Percentiles rank a stretch among this genome's conserved stretches.
Evolutionary conservation across 2,888 invertebrate genomes (phyloP).

Genomic region (Lasioglossum malachurum): DNA sequence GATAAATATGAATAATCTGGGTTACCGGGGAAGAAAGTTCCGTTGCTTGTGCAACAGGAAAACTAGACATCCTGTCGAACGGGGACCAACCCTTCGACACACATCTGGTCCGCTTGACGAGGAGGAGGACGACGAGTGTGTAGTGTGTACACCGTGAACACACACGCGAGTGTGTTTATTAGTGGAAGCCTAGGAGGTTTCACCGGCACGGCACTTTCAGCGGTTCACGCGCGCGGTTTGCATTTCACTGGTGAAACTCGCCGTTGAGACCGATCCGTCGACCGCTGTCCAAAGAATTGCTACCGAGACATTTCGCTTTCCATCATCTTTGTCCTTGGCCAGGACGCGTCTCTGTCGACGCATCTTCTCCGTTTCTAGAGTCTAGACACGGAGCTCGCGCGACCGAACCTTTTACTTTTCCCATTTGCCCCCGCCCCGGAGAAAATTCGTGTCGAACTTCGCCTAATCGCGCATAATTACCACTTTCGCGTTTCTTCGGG

Average conservation of each 20-base stretch:
- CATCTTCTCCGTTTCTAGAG: neutral
- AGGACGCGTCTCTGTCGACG: neutral
- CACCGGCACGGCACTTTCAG: conserved; percentile 77
- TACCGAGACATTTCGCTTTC: conserved; percentile 67
- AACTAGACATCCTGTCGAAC: conserved; percentile 39
- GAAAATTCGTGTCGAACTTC: neutral
- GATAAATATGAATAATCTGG: neutral
- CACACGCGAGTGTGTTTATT: conserved; percentile 71
- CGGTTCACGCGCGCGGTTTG: conserved; percentile 76
- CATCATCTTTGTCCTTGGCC: conserved; percentile 65
- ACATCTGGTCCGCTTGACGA: conserved; percentile 39
- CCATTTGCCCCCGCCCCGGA: neutral
- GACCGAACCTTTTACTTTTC: conserved; percentile 2
- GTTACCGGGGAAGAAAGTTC: conserved; percentile 30
- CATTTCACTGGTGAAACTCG: conserved; percentile 81
- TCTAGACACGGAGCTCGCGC: neutral
- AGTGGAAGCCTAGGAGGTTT: conserved; percentile 71
- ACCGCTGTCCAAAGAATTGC: conserved; percentile 54
- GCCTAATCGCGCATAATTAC: neutral
- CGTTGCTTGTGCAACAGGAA: conserved; percentile 31
- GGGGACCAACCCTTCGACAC: conserved; percentile 34
- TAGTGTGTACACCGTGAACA: conserved; percentile 8
- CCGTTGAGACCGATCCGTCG: conserved; percentile 41
- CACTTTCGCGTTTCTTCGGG: neutral
- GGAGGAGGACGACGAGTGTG: conserved; percentile 24